Percentiles rank a stretch among this genome's conserved stretches.
phyloP scores from a whole-genome alignment of 2,797 vertebrate species.

The Carcharodon carcharias region DNA sequence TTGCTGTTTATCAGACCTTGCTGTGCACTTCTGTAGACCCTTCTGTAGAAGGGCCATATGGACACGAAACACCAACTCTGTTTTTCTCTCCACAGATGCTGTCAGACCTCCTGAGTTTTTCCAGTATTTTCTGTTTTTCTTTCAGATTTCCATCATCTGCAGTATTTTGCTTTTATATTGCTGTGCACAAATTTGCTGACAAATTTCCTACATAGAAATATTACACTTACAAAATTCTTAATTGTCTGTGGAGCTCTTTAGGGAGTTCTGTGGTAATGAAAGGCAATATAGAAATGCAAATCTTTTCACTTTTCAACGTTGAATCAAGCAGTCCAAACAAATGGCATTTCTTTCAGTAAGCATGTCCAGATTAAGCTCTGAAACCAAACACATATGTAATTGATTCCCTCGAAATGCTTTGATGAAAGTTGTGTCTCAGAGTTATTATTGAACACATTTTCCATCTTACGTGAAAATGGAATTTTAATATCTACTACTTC shows the following conservation, averaged over 20 bases:
- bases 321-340: constrained; percentile 2
- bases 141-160: too few species aligned
- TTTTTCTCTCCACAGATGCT: too few species aligned
- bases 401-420: constrained; percentile 21
- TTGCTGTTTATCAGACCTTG: background rate
- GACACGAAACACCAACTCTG: too few species aligned
- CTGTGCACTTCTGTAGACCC: too few species aligned
- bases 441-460: background rate
- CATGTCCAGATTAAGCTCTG: background rate
- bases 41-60: too few species aligned
- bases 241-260: background rate
- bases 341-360: background rate
- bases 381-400: constrained; percentile 25
- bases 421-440: background rate
- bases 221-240: background rate
- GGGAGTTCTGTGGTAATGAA: background rate
- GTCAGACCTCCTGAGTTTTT: too few species aligned
- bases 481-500: constrained; percentile 29
- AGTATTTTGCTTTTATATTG: background rate
- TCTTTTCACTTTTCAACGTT: background rate
- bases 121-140: too few species aligned
- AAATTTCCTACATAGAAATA: background rate
- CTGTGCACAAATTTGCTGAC: background rate
- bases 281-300: background rate
- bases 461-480: constrained; percentile 14